phyloP scores from a whole-genome alignment of 2,888 invertebrate species.

The Microctonus brassicae region DNA sequence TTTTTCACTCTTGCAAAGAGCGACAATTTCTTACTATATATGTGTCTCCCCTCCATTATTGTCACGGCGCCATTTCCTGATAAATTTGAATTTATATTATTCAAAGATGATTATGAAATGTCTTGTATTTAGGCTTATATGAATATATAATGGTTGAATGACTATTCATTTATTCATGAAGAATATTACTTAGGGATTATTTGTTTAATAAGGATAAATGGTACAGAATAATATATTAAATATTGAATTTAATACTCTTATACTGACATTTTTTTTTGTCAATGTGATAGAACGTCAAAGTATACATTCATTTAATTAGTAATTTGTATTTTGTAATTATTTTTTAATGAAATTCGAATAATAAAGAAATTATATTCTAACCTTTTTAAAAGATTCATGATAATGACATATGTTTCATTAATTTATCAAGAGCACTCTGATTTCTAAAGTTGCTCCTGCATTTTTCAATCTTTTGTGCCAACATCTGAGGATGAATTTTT shows the following conservation, averaged over 20 bases:
- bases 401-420: constrained; percentile 50
- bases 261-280: too few species aligned
- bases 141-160: too few species aligned
- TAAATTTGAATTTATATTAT: neutral
- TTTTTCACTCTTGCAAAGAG: neutral
- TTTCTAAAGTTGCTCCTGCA: constrained; percentile 76
- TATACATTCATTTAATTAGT: too few species aligned
- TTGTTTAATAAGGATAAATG: too few species aligned
- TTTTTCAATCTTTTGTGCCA: constrained; percentile 74
- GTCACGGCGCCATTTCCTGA: neutral
- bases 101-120: neutral
- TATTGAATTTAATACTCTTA: too few species aligned
- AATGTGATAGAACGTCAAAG: too few species aligned
- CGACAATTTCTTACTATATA: too few species aligned
- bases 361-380: constrained; percentile 17
- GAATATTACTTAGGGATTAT: too few species aligned
- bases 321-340: too few species aligned
- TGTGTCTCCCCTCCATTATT: neutral
- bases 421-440: constrained; percentile 68
- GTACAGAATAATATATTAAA: too few species aligned
- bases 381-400: constrained; percentile 45
- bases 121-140: neutral
- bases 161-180: too few species aligned
- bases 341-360: too few species aligned
- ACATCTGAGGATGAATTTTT: constrained; percentile 72